phyloP scores from a whole-genome alignment of 2,113 vertebrate species.

The Nothobranchius kuhntae region DNA sequence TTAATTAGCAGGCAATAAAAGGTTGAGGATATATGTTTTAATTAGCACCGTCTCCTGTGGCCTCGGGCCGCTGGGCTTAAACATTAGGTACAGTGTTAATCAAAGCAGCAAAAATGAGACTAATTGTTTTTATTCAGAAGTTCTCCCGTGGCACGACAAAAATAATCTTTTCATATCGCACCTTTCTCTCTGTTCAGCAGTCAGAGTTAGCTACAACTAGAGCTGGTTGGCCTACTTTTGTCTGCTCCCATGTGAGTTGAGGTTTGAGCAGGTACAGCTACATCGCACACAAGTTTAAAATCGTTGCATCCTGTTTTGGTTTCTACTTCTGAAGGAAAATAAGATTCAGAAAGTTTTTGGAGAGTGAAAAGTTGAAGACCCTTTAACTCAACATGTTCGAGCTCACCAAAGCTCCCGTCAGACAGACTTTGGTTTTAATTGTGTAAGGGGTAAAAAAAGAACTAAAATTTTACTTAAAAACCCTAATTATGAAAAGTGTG shows the following conservation, averaged over 20 bases:
- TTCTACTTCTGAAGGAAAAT: not conserved
- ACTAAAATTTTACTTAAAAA: no score
- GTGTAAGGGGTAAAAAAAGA: no score
- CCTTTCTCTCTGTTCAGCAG: conserved; percentile 7
- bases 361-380: conserved; percentile 1
- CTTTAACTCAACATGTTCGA: not conserved
- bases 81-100: conserved; percentile 69
- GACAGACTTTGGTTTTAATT: no score
- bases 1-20: conserved; percentile 68
- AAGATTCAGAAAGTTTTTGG: not conserved
- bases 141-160: conserved; percentile 56
- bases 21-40: conserved; percentile 72
- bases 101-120: conserved; percentile 72
- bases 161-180: conserved; percentile 53
- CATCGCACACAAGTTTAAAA: conserved; percentile 5
- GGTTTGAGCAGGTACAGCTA: conserved; percentile 36
- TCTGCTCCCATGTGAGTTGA: conserved; percentile 40
- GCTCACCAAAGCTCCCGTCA: no score
- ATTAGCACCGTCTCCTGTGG: conserved; percentile 68
- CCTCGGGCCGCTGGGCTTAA: conserved; percentile 53
- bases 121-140: conserved; percentile 69
- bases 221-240: conserved; percentile 57
- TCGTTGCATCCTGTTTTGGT: conserved; percentile 45
- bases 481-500: no score
- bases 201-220: conserved; percentile 25